A percentile compares a stretch with the other conserved stretches of the same genome.
Evolutionary conservation across 30 jellyfish, hydroid and myxozoan species (phyloP).

Genomic region (Cassiopea andromeda): DNA sequence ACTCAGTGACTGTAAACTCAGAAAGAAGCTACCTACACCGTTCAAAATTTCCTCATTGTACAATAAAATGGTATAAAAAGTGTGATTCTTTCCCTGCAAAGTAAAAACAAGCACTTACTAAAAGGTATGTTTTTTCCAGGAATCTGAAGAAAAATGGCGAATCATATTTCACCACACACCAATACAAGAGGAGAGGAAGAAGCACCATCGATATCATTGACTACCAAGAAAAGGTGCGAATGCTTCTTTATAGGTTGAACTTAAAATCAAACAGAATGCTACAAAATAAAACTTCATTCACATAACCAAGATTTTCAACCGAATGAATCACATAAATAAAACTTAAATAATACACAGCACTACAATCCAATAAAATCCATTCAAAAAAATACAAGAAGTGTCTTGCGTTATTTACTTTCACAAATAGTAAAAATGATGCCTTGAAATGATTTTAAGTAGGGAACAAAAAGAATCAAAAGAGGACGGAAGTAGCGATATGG

Average conservation of each 20-base stretch:
- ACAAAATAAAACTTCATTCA: not conserved
- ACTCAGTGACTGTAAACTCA: too few species aligned
- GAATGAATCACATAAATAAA: too few species aligned
- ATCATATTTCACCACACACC: not conserved
- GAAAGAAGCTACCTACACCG: too few species aligned
- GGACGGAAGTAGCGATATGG: not conserved
- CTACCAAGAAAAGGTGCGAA: constrained; percentile 4
- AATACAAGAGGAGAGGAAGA: constrained; percentile 1
- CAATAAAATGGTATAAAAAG: too few species aligned
- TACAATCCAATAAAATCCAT: too few species aligned
- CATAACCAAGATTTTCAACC: too few species aligned
- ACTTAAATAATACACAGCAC: too few species aligned
- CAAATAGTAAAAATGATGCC: not conserved
- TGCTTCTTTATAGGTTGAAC: not conserved
- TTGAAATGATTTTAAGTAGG: not conserved
- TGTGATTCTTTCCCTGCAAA: not conserved
- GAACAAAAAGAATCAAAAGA: constrained; percentile 31
- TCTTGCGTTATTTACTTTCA: too few species aligned
- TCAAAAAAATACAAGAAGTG: too few species aligned
- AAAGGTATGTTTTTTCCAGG: not conserved
- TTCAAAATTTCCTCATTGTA: too few species aligned
- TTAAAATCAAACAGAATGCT: not conserved
- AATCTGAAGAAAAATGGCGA: not conserved
- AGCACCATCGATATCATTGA: constrained; percentile 6
- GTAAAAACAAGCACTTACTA: not conserved